Base-by-base conservation (phyloP, 2,113 vertebrate genomes). In the Rhabdornis inornatus region DNA sequence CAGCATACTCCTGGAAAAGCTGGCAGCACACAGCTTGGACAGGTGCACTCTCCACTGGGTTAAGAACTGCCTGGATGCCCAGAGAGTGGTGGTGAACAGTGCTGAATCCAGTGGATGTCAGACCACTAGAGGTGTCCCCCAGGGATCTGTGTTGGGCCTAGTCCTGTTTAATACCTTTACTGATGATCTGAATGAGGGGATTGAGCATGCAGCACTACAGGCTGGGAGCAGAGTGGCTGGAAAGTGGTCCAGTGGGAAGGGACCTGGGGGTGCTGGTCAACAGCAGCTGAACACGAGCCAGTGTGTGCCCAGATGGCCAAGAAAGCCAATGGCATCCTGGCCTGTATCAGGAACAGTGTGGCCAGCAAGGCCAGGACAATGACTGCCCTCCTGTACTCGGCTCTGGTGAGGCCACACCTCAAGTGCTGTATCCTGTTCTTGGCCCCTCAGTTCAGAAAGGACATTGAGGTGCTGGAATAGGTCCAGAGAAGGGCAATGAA, bases 211-310 rank as follows among this genome's bases (percentile, higher is more conserved):
- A 85, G 52, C 2, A 5, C 31, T 57, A 35, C 30, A 59, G 71
- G 21, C 2, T 27, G 13, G 37, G 15, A 11, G 7, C 61, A 52
- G 52, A 65, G 42, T 6, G 11, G 1, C 13, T 76, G 37, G 7
- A 17, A 50, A 42, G 44, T 7, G 10, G 31, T 42, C 35, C 24
- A 25, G 20, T 20, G 14, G 52, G 11, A 50, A 76, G 40, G 2
- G 35, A 42, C 7, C 6, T 20, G 19, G 50, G 3, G 0, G 15
- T 49, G 35, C 20, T 49, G 49, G 25, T 7, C 0, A 0, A 31
- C 52, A 42, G 61, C 35, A 59, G 53, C 71, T 66, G 61, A 66
- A 59, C 44, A 65, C 1, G 6, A 44, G 17, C 31, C 61, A 59
- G 21, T 0, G 30, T 4, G 4, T 57, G 71, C 42, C 25, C 70